Percentiles rank a stretch among this genome's conserved stretches.
phyloP scores from a whole-genome alignment of 2,888 invertebrate species.

The Stenolophus ochropezus region DNA sequence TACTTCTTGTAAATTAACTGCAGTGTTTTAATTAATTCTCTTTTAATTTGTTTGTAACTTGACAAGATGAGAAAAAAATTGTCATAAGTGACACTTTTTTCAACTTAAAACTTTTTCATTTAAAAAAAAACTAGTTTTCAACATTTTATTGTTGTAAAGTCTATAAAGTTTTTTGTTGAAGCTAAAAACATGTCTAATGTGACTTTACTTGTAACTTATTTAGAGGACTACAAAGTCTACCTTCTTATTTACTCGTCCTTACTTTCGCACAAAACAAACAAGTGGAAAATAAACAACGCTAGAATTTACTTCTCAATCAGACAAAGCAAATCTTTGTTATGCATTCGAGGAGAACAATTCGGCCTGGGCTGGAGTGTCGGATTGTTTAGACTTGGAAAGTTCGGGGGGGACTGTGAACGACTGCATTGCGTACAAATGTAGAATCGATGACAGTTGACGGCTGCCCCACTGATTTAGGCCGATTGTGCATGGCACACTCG shows the following conservation, averaged over 20 bases:
- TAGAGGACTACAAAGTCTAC: background rate
- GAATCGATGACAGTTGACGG: constrained; percentile 52
- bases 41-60: too few relatives aligned
- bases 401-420: background rate
- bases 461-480: constrained; percentile 34
- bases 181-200: too few relatives aligned
- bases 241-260: background rate
- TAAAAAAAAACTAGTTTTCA: too few relatives aligned
- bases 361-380: background rate
- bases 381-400: constrained; percentile 18
- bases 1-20: too few relatives aligned
- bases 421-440: constrained; percentile 27
- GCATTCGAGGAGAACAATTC: constrained; percentile 6
- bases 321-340: constrained; percentile 29
- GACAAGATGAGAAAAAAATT: too few relatives aligned
- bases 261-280: constrained; percentile 3
- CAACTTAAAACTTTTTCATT: too few relatives aligned
- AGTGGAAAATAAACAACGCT: constrained; percentile 16
- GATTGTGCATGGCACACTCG: constrained; percentile 15
- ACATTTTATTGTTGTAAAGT: too few relatives aligned
- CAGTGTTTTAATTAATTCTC: too few relatives aligned
- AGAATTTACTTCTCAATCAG: constrained; percentile 21
- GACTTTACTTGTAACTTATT: background rate
- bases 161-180: too few relatives aligned
- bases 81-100: too few relatives aligned